Conservation (phyloP, 2,888 invertebrate genomes). For the Pelosia muscerda region DNA sequence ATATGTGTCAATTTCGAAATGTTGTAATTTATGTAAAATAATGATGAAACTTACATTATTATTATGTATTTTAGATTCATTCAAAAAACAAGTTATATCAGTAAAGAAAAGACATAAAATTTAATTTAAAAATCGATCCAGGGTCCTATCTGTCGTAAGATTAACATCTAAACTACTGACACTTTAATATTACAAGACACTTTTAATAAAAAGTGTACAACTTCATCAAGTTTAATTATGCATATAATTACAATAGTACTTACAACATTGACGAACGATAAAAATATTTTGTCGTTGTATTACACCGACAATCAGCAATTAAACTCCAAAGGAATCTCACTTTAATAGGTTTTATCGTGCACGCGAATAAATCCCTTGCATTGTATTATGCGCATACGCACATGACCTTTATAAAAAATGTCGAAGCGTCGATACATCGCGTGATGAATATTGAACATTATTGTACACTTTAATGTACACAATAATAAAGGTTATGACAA, state of each 20-base stretch:
- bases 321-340: conserved; percentile 4
- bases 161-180: too few species aligned
- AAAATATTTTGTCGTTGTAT: not conserved
- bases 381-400: conserved; percentile 38
- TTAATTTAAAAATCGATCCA: too few species aligned
- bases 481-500: conserved; percentile 47
- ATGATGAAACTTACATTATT: not conserved
- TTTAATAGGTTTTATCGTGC: conserved; percentile 34
- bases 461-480: conserved; percentile 19
- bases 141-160: too few species aligned
- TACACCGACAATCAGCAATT: not conserved
- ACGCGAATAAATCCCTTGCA: conserved; percentile 38
- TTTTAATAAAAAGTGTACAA: not conserved
- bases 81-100: too few species aligned
- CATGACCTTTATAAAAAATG: conserved; percentile 53
- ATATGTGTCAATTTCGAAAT: not conserved
- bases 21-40: not conserved
- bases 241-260: not conserved
- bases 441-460: conserved; percentile 56
- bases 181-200: too few species aligned
- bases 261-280: not conserved
- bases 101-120: too few species aligned
- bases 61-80: not conserved
- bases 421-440: conserved; percentile 44
- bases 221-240: not conserved